phyloP scores from a whole-genome alignment of 2,113 vertebrate genomes.

The Isurus oxyrinchus region DNA sequence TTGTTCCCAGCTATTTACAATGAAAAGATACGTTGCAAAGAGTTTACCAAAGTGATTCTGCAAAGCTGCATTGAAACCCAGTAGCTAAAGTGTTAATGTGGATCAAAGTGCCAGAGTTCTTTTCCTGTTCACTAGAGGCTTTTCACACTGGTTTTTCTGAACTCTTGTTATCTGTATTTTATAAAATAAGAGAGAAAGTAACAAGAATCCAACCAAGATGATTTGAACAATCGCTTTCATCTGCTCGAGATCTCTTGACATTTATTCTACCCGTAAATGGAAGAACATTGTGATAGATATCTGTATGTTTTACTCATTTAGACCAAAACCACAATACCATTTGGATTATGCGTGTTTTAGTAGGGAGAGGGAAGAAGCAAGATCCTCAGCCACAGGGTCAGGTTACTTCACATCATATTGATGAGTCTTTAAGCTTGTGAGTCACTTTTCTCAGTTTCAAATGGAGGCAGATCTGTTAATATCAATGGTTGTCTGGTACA shows the following conservation, averaged over 20 bases:
- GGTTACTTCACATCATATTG: not conserved
- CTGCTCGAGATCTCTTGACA: constrained; percentile 10
- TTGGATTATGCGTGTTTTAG: not conserved
- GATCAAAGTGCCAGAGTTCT: constrained; percentile 21
- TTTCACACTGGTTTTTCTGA: not conserved
- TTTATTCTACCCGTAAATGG: constrained; percentile 8
- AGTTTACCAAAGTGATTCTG: not conserved
- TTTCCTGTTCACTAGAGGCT: not conserved
- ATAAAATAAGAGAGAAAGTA: not conserved
- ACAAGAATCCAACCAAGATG: not conserved
- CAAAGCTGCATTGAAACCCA: not conserved
- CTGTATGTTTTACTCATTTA: constrained; percentile 9
- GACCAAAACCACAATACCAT: not conserved
- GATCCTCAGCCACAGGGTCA: not conserved
- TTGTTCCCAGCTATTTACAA: not conserved
- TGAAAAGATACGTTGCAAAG: not conserved
- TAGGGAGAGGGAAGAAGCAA: not conserved
- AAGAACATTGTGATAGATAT: not conserved
- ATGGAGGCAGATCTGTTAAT: not conserved
- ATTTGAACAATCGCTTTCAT: not conserved
- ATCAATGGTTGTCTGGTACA: not conserved
- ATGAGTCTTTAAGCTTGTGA: not conserved
- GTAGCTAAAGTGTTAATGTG: constrained; percentile 17
- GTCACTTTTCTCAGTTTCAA: not conserved
- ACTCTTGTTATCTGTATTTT: not conserved